Conservation (phyloP, 2,888 invertebrate species). For the Phyllotreta striolata region DNA sequence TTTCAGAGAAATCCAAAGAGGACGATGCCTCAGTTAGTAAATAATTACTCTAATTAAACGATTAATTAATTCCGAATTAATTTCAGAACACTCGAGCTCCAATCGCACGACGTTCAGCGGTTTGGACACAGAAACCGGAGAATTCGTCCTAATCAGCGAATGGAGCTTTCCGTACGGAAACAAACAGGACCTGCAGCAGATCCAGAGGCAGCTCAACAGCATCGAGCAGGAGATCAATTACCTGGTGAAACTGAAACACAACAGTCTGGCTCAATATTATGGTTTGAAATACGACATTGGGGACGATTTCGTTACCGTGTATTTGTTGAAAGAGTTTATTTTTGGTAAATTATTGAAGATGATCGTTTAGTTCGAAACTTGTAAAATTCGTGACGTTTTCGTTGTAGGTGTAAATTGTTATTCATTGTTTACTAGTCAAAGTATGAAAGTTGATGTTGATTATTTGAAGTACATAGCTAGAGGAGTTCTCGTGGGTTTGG, state of each 20-base stretch:
- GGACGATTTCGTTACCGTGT: conserved; percentile 71
- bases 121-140: conserved; percentile 77
- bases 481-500: conserved; percentile 78
- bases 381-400: conserved; percentile 22
- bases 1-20: conserved; percentile 72
- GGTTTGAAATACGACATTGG: conserved; percentile 72
- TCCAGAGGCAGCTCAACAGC: conserved; percentile 68
- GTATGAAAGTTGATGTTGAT: conserved; percentile 64
- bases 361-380: no score
- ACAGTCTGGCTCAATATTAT: conserved; percentile 77
- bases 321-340: conserved; percentile 75
- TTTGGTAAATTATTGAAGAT: conserved; percentile 56
- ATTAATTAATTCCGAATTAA: conserved; percentile 11
- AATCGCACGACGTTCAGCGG: conserved; percentile 80
- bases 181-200: conserved; percentile 55
- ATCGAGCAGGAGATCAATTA: conserved; percentile 83
- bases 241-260: conserved; percentile 74
- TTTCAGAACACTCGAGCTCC: conserved; percentile 74
- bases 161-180: conserved; percentile 70
- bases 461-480: conserved; percentile 72
- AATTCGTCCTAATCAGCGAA: conserved; percentile 76
- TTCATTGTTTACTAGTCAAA: conserved; percentile 64
- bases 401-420: conserved; percentile 56
- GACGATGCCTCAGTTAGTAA: conserved; percentile 74
- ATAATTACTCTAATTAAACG: conserved; percentile 4